Conservation (phyloP, 2,888 invertebrate genomes). For the Synanthedon andrenaeformis region DNA sequence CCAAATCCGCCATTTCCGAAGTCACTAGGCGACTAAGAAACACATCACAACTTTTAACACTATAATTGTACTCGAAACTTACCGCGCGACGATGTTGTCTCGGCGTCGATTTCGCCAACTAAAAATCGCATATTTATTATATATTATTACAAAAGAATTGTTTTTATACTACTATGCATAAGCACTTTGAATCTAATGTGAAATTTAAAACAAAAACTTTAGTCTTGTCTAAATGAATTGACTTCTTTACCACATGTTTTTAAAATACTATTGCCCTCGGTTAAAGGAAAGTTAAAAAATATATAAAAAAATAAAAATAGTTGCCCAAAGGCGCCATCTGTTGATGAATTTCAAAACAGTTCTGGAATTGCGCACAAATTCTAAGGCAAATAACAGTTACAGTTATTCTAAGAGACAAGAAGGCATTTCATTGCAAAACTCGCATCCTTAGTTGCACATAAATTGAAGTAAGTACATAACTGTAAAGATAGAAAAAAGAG, state of each 20-base stretch:
- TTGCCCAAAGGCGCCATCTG: too few relatives aligned
- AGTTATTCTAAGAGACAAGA: too few relatives aligned
- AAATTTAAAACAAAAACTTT: not conserved
- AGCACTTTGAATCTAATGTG: not conserved
- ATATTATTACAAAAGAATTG: not conserved
- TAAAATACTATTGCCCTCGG: not conserved
- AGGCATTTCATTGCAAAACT: too few relatives aligned
- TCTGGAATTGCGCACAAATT: not conserved
- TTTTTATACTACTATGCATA: too few relatives aligned
- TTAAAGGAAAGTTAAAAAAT: too few relatives aligned
- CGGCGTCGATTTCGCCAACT: slow-evolving; percentile 33
- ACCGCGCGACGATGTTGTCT: slow-evolving; percentile 26
- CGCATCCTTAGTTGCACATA: too few relatives aligned
- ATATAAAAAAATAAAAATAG: too few relatives aligned
- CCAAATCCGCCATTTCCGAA: not conserved
- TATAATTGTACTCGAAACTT: slow-evolving; percentile 52
- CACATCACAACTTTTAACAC: slow-evolving; percentile 46
- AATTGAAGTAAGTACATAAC: not conserved
- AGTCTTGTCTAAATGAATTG: not conserved
- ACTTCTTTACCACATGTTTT: not conserved
- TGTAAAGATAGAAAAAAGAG: slow-evolving; percentile 5
- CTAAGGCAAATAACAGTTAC: not conserved
- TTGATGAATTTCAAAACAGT: too few relatives aligned
- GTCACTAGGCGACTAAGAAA: not conserved
- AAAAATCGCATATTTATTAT: slow-evolving; percentile 27